Base-by-base conservation (phyloP, 1,140 invertebrate genomes). In the Drosophila tristis region DNA sequence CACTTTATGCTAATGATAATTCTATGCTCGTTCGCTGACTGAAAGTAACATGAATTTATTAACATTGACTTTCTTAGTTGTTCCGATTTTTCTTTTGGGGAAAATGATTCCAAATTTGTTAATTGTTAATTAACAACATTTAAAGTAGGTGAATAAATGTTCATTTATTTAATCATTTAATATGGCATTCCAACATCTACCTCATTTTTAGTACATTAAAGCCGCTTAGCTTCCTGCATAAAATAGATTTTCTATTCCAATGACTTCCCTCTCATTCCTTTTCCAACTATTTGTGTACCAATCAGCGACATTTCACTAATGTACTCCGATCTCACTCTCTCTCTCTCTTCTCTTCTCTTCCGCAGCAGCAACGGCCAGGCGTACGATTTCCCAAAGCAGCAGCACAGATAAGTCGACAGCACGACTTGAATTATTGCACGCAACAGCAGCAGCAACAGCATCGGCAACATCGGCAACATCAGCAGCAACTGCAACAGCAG, bases 381-480 rank as follows among this genome's bases (percentile, higher is more conserved):
- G 62, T 74, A 90, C 85, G 72, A 87, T 82, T 80, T 90, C 67
- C 67, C 87, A 89, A 90, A 76, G 76, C 74, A 86, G 76, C 79
- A 77, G 73, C 79, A 55, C 79, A 90, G 87, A 90, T 90, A 90
- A 90, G 87, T 90, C 87, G 74, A 71, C 89, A 90, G 72, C 82
- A 90, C 90, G 89, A 90, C 89, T 90, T 90, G 74, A 90, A 90
- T 89, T 90, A 90, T 90, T 82, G 86, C 86, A 89, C 82, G 82
- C 87, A 84, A 90, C 85, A 80, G 49, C 66, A 56, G 42, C 59
- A 67, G 50, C 68, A 76, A 31, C 54, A 70, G 53, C 77, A 44
- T 44, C 55, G 74, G 51, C 58, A 59, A 63, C 43, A 78, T 48
- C 63, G 53, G 60, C 64, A 5, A 60, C 76, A 62, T 51, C 58